Percentiles rank a stretch among this genome's conserved stretches.
Evolutionary conservation across 2,888 invertebrate genomes (phyloP).

Genomic region (Morpho achilles): DNA sequence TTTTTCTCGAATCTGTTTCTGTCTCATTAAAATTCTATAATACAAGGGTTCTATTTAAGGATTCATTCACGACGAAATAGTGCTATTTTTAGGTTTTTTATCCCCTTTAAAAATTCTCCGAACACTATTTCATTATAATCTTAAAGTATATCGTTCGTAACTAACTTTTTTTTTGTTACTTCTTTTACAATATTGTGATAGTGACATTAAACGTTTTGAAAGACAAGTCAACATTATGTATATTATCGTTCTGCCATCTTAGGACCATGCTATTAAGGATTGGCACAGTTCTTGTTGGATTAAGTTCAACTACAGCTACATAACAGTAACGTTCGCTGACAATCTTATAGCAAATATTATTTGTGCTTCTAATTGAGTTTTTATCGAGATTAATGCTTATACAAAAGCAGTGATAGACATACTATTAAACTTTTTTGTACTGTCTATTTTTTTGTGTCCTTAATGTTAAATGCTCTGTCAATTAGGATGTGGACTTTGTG

Average conservation of each 20-base stretch:
- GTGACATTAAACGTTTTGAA: too few species aligned
- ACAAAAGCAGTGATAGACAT: slow-evolving; percentile 26
- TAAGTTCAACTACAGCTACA: slow-evolving; percentile 38
- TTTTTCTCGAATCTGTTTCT: slow-evolving; percentile 35
- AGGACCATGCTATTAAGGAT: slow-evolving; percentile 13
- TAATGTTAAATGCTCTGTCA: slow-evolving; percentile 6
- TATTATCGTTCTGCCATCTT: slow-evolving; percentile 9
- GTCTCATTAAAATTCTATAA: slow-evolving; percentile 27
- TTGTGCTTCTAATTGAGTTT: slow-evolving; percentile 42
- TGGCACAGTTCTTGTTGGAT: slow-evolving; percentile 36
- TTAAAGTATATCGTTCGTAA: too few species aligned
- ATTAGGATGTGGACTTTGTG: slow-evolving; percentile 3
- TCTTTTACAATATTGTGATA: too few species aligned
- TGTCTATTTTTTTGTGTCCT: slow-evolving; percentile 9
- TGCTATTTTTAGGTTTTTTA: not conserved
- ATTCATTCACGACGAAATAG: not conserved
- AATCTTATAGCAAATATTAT: slow-evolving; percentile 39
- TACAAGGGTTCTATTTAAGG: not conserved
- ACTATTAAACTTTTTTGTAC: slow-evolving; percentile 34
- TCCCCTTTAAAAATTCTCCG: too few species aligned
- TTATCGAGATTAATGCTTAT: slow-evolving; percentile 26
- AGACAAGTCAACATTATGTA: not conserved
- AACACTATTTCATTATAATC: too few species aligned
- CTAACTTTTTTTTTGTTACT: too few species aligned
- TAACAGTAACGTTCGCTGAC: slow-evolving; percentile 52